phyloP scores from a whole-genome alignment of 2,797 vertebrate genomes.

The Ispidina picta region DNA sequence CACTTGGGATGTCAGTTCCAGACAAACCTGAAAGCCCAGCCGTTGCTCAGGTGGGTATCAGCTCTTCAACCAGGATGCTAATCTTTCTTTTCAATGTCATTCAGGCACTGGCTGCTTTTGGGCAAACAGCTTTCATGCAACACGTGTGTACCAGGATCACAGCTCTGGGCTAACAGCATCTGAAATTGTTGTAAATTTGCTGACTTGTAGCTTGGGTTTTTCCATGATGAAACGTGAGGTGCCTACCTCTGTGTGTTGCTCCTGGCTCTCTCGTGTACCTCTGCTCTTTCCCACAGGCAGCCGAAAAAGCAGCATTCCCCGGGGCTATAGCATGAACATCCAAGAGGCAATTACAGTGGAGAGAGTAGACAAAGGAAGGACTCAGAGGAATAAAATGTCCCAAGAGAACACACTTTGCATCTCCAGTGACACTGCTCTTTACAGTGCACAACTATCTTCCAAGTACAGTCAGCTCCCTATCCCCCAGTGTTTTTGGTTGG shows the following conservation, averaged over 20 bases:
- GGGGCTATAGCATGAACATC: neutral
- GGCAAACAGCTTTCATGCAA: neutral
- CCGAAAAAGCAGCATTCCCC: neutral
- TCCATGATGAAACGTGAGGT: neutral
- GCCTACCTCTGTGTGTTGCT: neutral
- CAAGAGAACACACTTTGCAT: neutral
- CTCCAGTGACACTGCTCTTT: neutral
- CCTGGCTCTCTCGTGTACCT: neutral
- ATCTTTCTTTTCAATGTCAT: neutral
- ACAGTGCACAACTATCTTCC: neutral
- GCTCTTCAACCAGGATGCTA: neutral
- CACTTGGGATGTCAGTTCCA: neutral
- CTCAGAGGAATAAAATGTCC: conserved; percentile 18
- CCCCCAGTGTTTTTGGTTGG: neutral
- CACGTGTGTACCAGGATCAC: neutral
- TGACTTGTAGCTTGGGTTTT: neutral
- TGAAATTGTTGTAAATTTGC: neutral
- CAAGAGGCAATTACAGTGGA: conserved; percentile 25
- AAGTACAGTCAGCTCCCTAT: neutral
- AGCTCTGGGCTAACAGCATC: neutral
- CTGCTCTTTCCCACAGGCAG: neutral
- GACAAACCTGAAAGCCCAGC: neutral
- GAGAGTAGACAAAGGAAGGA: neutral
- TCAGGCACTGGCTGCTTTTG: neutral
- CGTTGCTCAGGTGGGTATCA: neutral